phyloP scores from a whole-genome alignment of 2,888 invertebrate species.

The Cynaeus angustus region DNA sequence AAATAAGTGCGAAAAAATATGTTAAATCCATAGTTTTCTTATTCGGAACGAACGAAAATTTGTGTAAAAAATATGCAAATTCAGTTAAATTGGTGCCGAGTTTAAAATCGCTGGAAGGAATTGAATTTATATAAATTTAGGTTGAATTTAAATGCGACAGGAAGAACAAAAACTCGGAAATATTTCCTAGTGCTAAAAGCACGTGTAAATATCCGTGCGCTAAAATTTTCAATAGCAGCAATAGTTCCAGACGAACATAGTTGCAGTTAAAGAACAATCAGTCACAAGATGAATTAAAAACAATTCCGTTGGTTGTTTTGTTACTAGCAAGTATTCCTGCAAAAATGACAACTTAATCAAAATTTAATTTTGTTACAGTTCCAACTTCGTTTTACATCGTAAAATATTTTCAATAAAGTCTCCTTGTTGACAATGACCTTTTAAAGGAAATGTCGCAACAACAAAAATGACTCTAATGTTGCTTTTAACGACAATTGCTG shows the following conservation, averaged over 20 bases:
- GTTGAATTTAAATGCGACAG: slow-evolving; percentile 26
- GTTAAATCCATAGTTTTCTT: slow-evolving; percentile 47
- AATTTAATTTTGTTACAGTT: too few species aligned
- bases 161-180: slow-evolving; percentile 18
- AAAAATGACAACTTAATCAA: too few species aligned
- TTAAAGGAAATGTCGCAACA: neutral
- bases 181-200: slow-evolving; percentile 9
- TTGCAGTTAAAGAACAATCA: too few species aligned
- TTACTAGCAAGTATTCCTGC: too few species aligned
- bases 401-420: slow-evolving; percentile 1
- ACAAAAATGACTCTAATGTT: slow-evolving; percentile 16
- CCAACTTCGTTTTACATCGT: too few species aligned
- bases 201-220: neutral
- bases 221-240: too few species aligned
- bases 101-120: slow-evolving; percentile 49
- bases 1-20: slow-evolving; percentile 38
- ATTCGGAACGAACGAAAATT: slow-evolving; percentile 45
- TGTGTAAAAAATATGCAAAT: slow-evolving; percentile 51
- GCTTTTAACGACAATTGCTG: slow-evolving; percentile 19
- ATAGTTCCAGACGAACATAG: too few species aligned
- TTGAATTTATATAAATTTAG: slow-evolving; percentile 50
- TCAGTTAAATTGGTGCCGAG: slow-evolving; percentile 43
- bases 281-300: too few species aligned
- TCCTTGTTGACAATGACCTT: neutral
- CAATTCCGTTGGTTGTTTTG: too few species aligned